These are phyloP conservation scores for Drosophila auraria DNA, from an alignment of 1,140 invertebrate genomes.

Conservation along the genomic window DNA sequence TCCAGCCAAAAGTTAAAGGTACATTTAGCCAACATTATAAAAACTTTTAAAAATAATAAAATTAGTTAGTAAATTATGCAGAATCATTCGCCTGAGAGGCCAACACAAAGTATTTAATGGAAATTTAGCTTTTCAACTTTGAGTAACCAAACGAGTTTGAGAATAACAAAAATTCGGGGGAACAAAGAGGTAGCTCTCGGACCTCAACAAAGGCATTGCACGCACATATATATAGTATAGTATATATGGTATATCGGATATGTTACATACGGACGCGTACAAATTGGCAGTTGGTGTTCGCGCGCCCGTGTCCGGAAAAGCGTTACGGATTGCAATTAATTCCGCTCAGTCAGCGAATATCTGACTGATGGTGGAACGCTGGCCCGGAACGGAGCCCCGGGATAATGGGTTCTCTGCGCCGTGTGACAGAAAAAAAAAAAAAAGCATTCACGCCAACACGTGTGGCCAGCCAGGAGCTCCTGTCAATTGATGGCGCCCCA, in stretches of 20 bases:
- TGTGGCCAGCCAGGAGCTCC: constrained; percentile 29
- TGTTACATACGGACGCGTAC: constrained; percentile 11
- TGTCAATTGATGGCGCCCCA: constrained; percentile 49
- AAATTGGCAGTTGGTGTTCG: constrained; percentile 39
- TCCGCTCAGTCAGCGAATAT: constrained; percentile 73
- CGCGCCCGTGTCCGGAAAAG: constrained; percentile 55
- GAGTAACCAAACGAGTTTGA: not conserved
- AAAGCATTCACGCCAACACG: constrained; percentile 28
- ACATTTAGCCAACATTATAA: not conserved
- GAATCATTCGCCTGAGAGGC: not conserved
- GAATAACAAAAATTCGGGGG: not conserved
- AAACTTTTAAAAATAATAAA: not conserved
- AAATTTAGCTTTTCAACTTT: not conserved
- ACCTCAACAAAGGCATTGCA: constrained; percentile 3
- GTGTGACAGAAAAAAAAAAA: constrained; percentile 21
- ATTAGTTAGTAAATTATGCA: not conserved
- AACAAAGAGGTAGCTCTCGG: not conserved
- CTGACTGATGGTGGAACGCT: constrained; percentile 29
- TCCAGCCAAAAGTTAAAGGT: not conserved
- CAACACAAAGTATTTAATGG: not conserved
- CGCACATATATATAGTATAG: not conserved
- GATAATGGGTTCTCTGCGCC: constrained; percentile 24
- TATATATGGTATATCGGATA: not conserved
- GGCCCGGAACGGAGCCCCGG: not conserved
- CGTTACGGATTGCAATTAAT: constrained; percentile 83